phyloP scores from a whole-genome alignment of 2,113 vertebrate species.

The Sphyrna mokarran region DNA sequence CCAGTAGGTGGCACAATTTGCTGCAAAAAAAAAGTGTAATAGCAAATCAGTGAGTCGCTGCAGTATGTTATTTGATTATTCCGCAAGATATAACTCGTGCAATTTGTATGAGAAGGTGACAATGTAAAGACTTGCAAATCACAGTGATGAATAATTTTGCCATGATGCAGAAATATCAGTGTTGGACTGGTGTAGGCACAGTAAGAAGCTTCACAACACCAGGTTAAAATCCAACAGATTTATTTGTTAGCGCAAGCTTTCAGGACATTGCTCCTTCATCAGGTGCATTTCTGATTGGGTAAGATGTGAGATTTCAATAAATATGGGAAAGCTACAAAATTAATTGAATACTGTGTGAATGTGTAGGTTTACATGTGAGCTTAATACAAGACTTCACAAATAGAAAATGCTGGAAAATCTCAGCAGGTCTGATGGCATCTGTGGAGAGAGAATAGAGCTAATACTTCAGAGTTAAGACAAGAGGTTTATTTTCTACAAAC shows the following conservation, averaged over 20 bases:
- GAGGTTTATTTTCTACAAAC: not conserved
- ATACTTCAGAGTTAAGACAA: too few species aligned
- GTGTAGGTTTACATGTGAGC: not conserved
- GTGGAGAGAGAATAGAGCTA: too few species aligned
- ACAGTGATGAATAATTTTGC: not conserved
- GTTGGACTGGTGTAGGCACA: too few species aligned
- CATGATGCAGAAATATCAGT: too few species aligned
- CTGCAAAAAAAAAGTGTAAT: not conserved
- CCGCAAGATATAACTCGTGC: not conserved
- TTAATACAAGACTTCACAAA: not conserved
- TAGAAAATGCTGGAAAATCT: too few species aligned
- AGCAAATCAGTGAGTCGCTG: not conserved
- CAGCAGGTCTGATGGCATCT: too few species aligned
- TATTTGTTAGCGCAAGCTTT: too few species aligned
- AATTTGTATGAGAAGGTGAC: not conserved
- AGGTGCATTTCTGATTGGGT: not conserved
- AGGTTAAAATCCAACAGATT: too few species aligned
- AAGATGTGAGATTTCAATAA: not conserved
- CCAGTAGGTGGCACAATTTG: conserved; percentile 35
- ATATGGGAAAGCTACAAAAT: not conserved
- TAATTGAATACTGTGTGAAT: not conserved
- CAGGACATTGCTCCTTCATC: too few species aligned
- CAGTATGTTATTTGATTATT: not conserved
- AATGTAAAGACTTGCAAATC: not conserved
- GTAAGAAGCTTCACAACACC: too few species aligned